These are phyloP conservation scores for Camelus bactrianus DNA, from an alignment of 2,113 vertebrate genomes.

Conservation along the genomic window DNA sequence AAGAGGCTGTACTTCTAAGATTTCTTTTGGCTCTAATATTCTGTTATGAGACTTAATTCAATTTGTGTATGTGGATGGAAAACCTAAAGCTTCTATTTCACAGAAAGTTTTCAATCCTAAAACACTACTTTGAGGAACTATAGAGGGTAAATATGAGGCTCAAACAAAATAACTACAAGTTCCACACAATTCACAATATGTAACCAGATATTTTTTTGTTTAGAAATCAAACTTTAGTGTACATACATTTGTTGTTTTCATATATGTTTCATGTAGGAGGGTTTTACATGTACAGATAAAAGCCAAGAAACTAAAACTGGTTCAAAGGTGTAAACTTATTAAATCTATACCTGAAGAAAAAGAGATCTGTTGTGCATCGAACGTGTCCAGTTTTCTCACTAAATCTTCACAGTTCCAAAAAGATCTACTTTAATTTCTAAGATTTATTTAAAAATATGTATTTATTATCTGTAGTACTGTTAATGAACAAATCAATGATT, in stretches of 20 bases:
- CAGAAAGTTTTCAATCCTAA: neutral
- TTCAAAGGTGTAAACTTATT: neutral
- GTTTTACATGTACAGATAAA: neutral
- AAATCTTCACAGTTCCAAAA: neutral
- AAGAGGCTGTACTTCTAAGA: constrained; percentile 19
- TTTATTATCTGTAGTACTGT: neutral
- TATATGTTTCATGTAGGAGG: neutral
- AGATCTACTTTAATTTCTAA: constrained; percentile 51
- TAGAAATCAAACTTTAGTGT: neutral
- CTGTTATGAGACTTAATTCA: neutral
- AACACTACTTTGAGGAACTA: constrained; percentile 7
- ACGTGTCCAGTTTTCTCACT: neutral
- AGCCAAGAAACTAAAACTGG: neutral
- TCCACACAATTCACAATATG: neutral
- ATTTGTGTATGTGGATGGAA: neutral
- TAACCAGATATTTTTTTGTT: constrained; percentile 37
- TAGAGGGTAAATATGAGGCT: neutral
- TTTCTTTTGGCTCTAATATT: constrained; percentile 32
- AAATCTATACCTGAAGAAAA: neutral
- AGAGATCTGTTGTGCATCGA: neutral
- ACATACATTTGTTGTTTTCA: neutral
- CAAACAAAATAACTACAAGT: neutral
- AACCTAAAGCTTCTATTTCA: neutral
- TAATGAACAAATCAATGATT: constrained; percentile 1
- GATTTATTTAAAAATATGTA: neutral